Conservation (phyloP, 2,797 vertebrate genomes). For the Aphelocoma californica region DNA sequence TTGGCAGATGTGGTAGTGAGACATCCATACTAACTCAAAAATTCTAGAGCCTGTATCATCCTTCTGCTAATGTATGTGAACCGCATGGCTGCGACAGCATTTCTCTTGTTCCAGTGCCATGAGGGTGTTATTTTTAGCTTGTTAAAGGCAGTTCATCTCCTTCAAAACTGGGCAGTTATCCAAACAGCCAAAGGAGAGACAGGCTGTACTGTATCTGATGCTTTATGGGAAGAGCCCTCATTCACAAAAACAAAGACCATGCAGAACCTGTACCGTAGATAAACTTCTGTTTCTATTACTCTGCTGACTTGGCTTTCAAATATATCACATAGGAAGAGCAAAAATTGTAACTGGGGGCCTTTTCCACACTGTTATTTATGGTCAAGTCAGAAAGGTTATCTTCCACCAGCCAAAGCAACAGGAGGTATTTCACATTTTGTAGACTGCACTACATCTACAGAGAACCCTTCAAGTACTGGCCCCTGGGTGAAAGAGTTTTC, state of each 20-base stretch:
- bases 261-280: not conserved
- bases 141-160: conserved; percentile 67
- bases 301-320: conserved; percentile 24
- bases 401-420: not conserved
- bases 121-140: conserved; percentile 64
- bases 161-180: conserved; percentile 70
- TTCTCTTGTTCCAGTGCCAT: conserved; percentile 51
- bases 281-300: not conserved
- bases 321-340: not conserved
- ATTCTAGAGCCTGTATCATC: conserved; percentile 13
- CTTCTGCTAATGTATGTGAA: conserved; percentile 34
- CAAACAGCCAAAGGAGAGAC: conserved; percentile 67
- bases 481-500: not conserved
- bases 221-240: conserved; percentile 61
- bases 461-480: not conserved
- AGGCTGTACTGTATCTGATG: conserved; percentile 59
- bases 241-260: conserved; percentile 55
- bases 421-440: not conserved
- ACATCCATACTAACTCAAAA: conserved; percentile 25
- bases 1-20: conserved; percentile 55
- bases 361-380: not conserved
- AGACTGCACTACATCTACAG: not conserved
- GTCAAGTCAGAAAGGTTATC: conserved; percentile 18
- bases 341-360: not conserved
- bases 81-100: not conserved